Conservation (phyloP, 2,888 invertebrate genomes). For the Troglohyphantes excavatus region DNA sequence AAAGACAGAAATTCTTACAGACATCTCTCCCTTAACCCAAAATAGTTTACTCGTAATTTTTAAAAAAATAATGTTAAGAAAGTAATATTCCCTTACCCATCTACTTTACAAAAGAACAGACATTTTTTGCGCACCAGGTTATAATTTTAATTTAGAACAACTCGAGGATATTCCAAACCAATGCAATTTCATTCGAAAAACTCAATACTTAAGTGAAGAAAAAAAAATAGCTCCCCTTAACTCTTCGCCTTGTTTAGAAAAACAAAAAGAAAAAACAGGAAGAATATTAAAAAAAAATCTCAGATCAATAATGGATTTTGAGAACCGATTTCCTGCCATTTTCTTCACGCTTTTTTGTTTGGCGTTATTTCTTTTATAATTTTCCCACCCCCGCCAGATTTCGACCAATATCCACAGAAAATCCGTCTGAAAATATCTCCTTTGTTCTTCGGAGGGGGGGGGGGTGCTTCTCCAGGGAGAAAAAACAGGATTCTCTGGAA, state of each 20-base stretch:
- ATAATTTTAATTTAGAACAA: slow-evolving; percentile 60
- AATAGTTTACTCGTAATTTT: too few relatives aligned
- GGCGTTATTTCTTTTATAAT: slow-evolving; percentile 31
- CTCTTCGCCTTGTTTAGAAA: slow-evolving; percentile 37
- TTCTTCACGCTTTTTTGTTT: slow-evolving; percentile 35
- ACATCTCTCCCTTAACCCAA: too few relatives aligned
- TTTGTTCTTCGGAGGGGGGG: neutral
- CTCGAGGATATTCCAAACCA: neutral
- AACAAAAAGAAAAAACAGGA: slow-evolving; percentile 15
- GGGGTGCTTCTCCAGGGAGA: neutral
- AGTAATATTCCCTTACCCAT: too few relatives aligned
- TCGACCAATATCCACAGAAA: slow-evolving; percentile 21
- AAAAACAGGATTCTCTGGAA: neutral
- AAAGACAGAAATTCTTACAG: too few relatives aligned
- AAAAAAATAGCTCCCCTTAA: slow-evolving; percentile 27
- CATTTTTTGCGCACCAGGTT: slow-evolving; percentile 20
- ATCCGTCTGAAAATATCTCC: slow-evolving; percentile 18
- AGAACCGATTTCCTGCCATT: slow-evolving; percentile 64
- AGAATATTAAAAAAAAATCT: too few relatives aligned
- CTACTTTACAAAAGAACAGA: neutral
- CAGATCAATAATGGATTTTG: slow-evolving; percentile 69
- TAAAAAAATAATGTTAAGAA: too few relatives aligned
- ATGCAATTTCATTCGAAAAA: slow-evolving; percentile 52
- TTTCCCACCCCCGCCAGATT: slow-evolving; percentile 29
- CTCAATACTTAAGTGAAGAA: slow-evolving; percentile 36